phyloP scores from a whole-genome alignment of 2,797 vertebrate genomes.

The Tokudaia tokunoshimensis region DNA sequence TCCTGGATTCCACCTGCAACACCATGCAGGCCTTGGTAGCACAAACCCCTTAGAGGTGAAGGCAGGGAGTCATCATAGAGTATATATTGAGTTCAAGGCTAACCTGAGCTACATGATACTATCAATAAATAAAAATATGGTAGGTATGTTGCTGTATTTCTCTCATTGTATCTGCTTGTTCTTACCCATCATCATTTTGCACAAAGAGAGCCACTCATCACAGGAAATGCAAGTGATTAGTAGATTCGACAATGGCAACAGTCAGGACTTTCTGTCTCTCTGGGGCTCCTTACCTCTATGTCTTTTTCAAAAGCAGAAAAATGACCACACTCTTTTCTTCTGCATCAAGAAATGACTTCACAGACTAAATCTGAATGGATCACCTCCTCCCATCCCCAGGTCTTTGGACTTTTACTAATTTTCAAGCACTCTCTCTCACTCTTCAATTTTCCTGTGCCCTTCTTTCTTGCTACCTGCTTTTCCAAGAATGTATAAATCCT shows the following conservation, averaged over 20 bases:
- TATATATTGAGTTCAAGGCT: not conserved
- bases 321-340: not conserved
- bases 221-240: not conserved
- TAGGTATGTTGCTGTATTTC: not conserved
- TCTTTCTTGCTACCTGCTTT: not conserved
- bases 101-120: not conserved
- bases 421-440: not conserved
- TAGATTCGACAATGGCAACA: not conserved
- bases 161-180: not conserved
- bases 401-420: not conserved
- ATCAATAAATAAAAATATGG: not conserved
- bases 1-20: not conserved
- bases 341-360: not conserved
- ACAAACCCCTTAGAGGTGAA: not conserved
- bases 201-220: not conserved
- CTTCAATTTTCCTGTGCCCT: not conserved
- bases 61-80: not conserved
- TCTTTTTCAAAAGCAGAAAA: not conserved
- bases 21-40: not conserved
- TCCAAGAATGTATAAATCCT: not conserved
- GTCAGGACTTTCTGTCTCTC: not conserved
- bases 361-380: not conserved
- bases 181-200: not conserved
- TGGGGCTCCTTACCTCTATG: not conserved
- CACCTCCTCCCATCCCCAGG: not conserved